phyloP scores from a whole-genome alignment of 1,140 invertebrate genomes.

The Drosophila kanapiae region DNA sequence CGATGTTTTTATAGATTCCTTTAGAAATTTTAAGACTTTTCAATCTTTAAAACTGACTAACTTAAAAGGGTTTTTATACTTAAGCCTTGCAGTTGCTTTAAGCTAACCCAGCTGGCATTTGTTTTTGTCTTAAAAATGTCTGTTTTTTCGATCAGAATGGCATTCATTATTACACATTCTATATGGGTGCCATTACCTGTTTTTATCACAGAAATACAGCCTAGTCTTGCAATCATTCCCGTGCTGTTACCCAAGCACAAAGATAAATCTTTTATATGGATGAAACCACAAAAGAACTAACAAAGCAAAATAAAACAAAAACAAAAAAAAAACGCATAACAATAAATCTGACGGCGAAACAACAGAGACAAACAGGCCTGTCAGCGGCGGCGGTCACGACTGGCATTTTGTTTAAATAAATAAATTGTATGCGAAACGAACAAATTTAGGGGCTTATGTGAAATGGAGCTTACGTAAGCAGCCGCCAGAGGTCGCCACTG shows the following conservation, averaged over 20 bases:
- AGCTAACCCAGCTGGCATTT: background rate
- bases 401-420: slow-evolving; percentile 47
- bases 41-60: background rate
- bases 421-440: slow-evolving; percentile 47
- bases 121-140: slow-evolving; percentile 1
- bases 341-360: slow-evolving; percentile 49
- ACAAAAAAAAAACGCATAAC: slow-evolving; percentile 29
- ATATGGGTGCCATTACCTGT: background rate
- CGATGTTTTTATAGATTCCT: no score
- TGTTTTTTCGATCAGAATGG: slow-evolving; percentile 3
- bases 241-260: no score
- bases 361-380: slow-evolving; percentile 22
- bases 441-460: slow-evolving; percentile 32
- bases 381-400: slow-evolving; percentile 4
- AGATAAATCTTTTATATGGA: slow-evolving; percentile 9
- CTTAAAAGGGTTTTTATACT: background rate
- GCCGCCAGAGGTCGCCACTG: slow-evolving; percentile 45
- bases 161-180: background rate
- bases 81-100: background rate
- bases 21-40: background rate
- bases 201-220: background rate
- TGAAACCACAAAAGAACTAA: slow-evolving; percentile 14
- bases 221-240: slow-evolving; percentile 8
- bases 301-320: slow-evolving; percentile 10
- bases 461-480: slow-evolving; percentile 46